Evolutionary conservation across 2,888 invertebrate species (phyloP).

Genomic region (Aleiodes testaceus): DNA sequence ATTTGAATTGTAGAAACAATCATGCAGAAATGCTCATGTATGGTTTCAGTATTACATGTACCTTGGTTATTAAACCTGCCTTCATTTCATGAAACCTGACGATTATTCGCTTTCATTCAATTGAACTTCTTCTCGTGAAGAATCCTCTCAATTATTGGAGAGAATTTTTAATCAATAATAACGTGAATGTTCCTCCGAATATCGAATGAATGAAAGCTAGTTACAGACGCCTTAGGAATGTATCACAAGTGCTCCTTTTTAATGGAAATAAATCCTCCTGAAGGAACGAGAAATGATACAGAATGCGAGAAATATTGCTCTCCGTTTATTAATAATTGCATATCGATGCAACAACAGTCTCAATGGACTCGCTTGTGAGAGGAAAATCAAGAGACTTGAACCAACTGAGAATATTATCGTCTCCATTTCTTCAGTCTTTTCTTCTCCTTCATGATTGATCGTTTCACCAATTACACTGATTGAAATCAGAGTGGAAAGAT

Average conservation of each 20-base stretch:
- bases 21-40: background rate
- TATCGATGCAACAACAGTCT: conserved; percentile 62
- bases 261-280: background rate
- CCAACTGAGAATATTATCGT: conserved; percentile 36
- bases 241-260: background rate
- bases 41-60: conserved; percentile 1
- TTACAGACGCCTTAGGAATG: conserved; percentile 8
- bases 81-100: background rate
- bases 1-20: background rate
- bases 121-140: background rate
- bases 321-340: conserved; percentile 52
- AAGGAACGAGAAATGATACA: background rate
- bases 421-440: conserved; percentile 8
- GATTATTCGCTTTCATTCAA: background rate
- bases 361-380: conserved; percentile 51
- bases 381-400: conserved; percentile 51
- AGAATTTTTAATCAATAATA: conserved; percentile 1
- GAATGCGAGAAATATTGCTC: background rate
- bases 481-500: conserved; percentile 4
- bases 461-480: conserved; percentile 37
- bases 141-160: background rate
- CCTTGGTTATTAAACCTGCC: too few relatives aligned
- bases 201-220: background rate
- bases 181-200: background rate
- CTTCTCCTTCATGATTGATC: conserved; percentile 34